phyloP scores from a whole-genome alignment of 2,797 vertebrate genomes.

The Perodicticus potto region DNA sequence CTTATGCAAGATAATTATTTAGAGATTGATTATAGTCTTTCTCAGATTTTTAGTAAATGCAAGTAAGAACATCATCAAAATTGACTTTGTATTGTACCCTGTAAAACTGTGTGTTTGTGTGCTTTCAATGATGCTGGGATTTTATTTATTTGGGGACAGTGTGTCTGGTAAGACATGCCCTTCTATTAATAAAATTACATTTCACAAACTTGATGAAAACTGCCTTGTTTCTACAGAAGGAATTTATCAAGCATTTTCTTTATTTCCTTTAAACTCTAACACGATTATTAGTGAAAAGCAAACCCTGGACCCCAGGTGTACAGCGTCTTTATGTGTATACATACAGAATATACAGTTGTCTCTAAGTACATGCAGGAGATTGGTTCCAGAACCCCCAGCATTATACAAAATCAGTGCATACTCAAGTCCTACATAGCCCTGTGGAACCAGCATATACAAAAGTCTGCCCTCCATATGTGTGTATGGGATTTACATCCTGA shows the following conservation, averaged over 20 bases:
- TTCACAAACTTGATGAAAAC: slow-evolving; percentile 79
- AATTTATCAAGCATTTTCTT: not conserved
- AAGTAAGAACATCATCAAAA: slow-evolving; percentile 68
- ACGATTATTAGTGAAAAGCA: not conserved
- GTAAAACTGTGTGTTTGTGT: slow-evolving; percentile 74
- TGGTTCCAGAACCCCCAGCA: not conserved
- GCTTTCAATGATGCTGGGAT: slow-evolving; percentile 68
- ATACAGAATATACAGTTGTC: not conserved
- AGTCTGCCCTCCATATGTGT: too few relatives aligned
- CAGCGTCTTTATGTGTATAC: not conserved
- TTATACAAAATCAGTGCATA: not conserved
- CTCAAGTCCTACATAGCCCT: too few relatives aligned
- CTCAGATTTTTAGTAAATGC: slow-evolving; percentile 74
- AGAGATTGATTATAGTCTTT: slow-evolving; percentile 56
- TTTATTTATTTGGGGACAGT: slow-evolving; percentile 79
- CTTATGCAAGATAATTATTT: slow-evolving; percentile 59
- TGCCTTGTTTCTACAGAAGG: slow-evolving; percentile 29
- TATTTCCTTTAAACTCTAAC: not conserved
- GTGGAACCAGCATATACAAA: not conserved
- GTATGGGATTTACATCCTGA: too few relatives aligned
- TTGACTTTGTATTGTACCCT: slow-evolving; percentile 76
- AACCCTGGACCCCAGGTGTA: not conserved
- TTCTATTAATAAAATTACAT: slow-evolving; percentile 81
- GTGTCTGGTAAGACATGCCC: slow-evolving; percentile 66
- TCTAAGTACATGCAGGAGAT: not conserved